phyloP scores from a whole-genome alignment of 2,888 invertebrate genomes.

The Netelia melanura region DNA sequence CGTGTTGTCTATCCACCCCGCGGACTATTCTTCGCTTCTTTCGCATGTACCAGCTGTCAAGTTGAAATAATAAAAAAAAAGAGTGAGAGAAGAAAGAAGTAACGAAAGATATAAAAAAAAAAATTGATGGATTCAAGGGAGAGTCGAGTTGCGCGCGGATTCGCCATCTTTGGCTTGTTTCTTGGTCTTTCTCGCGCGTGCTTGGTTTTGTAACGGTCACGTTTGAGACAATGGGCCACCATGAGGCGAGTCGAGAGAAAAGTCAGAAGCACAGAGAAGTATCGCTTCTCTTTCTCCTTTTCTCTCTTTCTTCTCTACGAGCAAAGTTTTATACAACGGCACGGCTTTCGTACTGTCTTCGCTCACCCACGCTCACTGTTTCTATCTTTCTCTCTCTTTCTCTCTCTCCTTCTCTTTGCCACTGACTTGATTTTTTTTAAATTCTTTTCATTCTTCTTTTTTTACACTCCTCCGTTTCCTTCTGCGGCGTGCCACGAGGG shows the following conservation, averaged over 20 bases:
- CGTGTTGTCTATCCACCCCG: conserved; percentile 16
- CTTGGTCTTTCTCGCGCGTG: conserved; percentile 10
- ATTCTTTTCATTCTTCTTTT: conserved; percentile 1
- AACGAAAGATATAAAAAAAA: conserved; percentile 9
- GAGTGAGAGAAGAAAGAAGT: conserved; percentile 5
- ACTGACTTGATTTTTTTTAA: background rate
- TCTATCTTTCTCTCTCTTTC: conserved; percentile 18
- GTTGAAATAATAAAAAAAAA: conserved; percentile 27
- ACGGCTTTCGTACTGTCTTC: conserved; percentile 25
- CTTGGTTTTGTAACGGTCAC: conserved; percentile 61
- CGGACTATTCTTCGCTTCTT: conserved; percentile 22
- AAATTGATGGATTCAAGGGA: conserved; percentile 1
- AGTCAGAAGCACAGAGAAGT: conserved; percentile 52
- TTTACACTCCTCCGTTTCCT: background rate
- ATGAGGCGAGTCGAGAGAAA: conserved; percentile 12
- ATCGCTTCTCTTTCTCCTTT: background rate
- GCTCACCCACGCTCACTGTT: conserved; percentile 47
- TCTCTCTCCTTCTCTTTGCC: conserved; percentile 43
- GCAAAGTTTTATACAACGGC: conserved; percentile 45
- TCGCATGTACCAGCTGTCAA: conserved; percentile 25
- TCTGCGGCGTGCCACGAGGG: background rate
- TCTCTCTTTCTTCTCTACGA: conserved; percentile 7
- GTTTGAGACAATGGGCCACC: conserved; percentile 66
- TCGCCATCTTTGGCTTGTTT: conserved; percentile 43
- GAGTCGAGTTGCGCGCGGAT: conserved; percentile 41